Base-by-base conservation (phyloP, 2,888 invertebrate species). In the Drosophila mulleri region DNA sequence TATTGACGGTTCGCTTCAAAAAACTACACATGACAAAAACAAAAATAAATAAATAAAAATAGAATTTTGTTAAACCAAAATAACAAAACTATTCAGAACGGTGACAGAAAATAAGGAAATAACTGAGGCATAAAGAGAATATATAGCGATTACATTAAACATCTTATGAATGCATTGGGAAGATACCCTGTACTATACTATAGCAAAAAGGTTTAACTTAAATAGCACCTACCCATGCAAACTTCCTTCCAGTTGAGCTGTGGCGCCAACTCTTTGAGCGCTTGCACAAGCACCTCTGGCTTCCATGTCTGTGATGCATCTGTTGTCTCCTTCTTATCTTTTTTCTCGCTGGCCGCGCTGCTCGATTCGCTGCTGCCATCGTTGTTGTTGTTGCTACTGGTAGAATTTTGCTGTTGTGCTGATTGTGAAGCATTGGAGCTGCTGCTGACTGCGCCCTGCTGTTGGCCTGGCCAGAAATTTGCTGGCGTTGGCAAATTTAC, bases 211-310 rank as follows among this genome's bases (percentile, higher is more conserved):
- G 32, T 3, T 2, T 32, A 32, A 11, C 3, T 32, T 9, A 37
- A 4, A 37, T 12, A 14, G 16, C 20, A 93, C 73, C 71, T 80
- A 93, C 98, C 98, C 72, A 95, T 93, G 78, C 98, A 96, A 0
- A 99, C 98, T 90, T 98, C 98, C 90, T 96, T 96, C 98, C 99
- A 99, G 84, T 96, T 96, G 69, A 99, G 93, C 89, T 95, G 96
- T 2, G 97, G 96, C 78, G 96, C 96, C 77, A 97, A 94, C 92
- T 98, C 98, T 92, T 98, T 97, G 32, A 98, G 93, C n/a, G 97
- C 96, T 92, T 97, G 97, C 45, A 98, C 96, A 91, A 99, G 98
- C 62, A 98, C 95, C 91, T 99, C 98, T 14, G 98, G 95, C 92
- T 98, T 98, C 99, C 99, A 99, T 63, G 96, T 94, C 45, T 92